Percentiles rank a stretch among this genome's conserved stretches.
These are phyloP conservation scores for Margarornis squamiger DNA, from an alignment of 2,797 vertebrate genomes.

Conservation along the genomic window DNA sequence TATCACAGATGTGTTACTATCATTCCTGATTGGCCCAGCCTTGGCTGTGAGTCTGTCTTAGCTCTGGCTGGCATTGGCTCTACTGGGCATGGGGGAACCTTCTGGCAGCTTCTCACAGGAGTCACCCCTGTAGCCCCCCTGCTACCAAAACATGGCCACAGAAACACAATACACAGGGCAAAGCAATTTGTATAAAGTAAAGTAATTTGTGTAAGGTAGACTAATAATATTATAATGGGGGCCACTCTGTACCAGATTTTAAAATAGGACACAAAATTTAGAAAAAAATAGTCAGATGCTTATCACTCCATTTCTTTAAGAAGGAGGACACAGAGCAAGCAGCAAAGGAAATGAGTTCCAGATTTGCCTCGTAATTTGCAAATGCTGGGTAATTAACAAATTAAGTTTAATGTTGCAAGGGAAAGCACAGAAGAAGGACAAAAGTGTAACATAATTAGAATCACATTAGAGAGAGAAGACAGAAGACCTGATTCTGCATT, in stretches of 20 bases:
- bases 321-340: neutral
- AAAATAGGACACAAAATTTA: neutral
- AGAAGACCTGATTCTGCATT: constrained; percentile 28
- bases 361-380: constrained; percentile 24
- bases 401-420: constrained; percentile 52
- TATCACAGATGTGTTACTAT: neutral
- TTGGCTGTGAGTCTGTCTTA: neutral
- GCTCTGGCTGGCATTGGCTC: neutral
- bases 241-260: neutral
- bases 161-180: neutral
- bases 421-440: constrained; percentile 50
- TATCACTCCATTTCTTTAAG: neutral
- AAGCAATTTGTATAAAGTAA: neutral
- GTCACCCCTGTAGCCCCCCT: neutral
- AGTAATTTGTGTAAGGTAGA: neutral
- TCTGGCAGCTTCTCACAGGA: neutral
- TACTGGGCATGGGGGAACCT: neutral
- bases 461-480: constrained; percentile 9
- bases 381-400: constrained; percentile 53
- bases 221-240: neutral
- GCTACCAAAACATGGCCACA: neutral
- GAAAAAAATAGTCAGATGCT: neutral
- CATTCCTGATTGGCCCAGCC: neutral
- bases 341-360: constrained; percentile 22
- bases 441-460: constrained; percentile 51